Evolutionary conservation across 2,797 vertebrate genomes (phyloP), one percentile per base, ranked within the genome.

Genomic region (Pachyuromys duprasi): DNA sequence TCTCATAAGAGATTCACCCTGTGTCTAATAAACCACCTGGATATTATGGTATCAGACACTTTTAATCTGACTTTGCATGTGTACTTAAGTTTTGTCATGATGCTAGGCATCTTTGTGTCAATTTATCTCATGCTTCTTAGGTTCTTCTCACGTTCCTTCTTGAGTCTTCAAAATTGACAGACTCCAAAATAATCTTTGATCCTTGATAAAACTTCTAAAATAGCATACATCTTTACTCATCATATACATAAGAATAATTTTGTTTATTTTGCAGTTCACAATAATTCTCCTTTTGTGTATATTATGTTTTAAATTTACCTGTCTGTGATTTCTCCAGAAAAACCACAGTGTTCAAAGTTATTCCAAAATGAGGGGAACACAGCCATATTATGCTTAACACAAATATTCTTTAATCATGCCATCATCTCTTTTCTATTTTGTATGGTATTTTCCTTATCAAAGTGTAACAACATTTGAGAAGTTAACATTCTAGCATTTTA

Each of bases 381-480:
- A 49, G 74, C 31, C 3, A 74, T 18, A 7, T 91, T 83, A 28
- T 14, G 0, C 88, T 86, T 93, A 81, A 76, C 11, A 69, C 45
- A 89, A 80, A 3, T 9, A 18, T 63, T 89, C 3, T 86, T 93
- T 36, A 65, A 72, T 84, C 8, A 39, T 60, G 31, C 20, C 49
- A 14, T 22, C n/a, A 86, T 69, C 24, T 92, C 86, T 93, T 57
- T 45, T 57, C 45, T 96, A 57, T 92, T 62, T 94, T 62, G 80
- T 39, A 24, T 75, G 18, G 18, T 69, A 4, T 55, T 83, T 87
- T 72, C 11, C 1, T 91, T 92, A 49, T 82, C 83, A 96, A 95
- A 92, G 63, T 95, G 55, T 69, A 45, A 86, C 36, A 76, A 57
- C 31, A 94, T 36, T 96, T 83, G 63, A n/a, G 62, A 89, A 95